phyloP scores from a whole-genome alignment of 2,888 invertebrate species.

The Apantesis nais region DNA sequence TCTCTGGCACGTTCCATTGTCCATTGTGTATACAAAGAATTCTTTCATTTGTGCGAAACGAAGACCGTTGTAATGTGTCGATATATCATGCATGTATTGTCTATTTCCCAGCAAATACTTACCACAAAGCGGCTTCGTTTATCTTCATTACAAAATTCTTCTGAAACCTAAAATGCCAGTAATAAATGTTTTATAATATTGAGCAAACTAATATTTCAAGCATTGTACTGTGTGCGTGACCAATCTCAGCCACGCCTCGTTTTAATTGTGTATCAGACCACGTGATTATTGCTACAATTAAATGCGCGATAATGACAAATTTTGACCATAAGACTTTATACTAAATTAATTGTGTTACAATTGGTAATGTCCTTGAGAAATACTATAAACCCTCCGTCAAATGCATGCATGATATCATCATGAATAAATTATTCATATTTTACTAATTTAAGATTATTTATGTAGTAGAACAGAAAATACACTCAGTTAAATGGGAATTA shows the following conservation, averaged over 20 bases:
- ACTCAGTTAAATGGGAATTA: not conserved
- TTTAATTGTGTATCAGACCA: conserved; percentile 54
- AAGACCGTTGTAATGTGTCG: conserved; percentile 58
- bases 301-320: conserved; percentile 41
- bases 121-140: conserved; percentile 34
- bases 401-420: not conserved
- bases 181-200: conserved; percentile 38
- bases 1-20: conserved; percentile 68
- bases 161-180: conserved; percentile 32
- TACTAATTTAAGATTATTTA: not conserved
- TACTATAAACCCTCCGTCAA: not conserved
- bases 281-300: conserved; percentile 55
- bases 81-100: conserved; percentile 62
- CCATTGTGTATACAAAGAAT: conserved; percentile 72
- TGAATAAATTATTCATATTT: not conserved
- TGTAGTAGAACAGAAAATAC: not conserved
- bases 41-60: conserved; percentile 73
- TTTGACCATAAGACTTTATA: conserved; percentile 9
- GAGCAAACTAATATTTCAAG: conserved; percentile 39
- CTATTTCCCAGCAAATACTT: conserved; percentile 44
- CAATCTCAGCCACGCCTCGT: conserved; percentile 53
- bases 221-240: conserved; percentile 52
- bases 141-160: conserved; percentile 39
- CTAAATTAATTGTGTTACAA: conserved; percentile 15
- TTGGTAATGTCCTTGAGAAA: not conserved